A percentile compares a stretch with the other conserved stretches of the same genome.
Evolutionary conservation across 2,888 invertebrate species (phyloP).

Genomic region (Metopia argyrocephala): DNA sequence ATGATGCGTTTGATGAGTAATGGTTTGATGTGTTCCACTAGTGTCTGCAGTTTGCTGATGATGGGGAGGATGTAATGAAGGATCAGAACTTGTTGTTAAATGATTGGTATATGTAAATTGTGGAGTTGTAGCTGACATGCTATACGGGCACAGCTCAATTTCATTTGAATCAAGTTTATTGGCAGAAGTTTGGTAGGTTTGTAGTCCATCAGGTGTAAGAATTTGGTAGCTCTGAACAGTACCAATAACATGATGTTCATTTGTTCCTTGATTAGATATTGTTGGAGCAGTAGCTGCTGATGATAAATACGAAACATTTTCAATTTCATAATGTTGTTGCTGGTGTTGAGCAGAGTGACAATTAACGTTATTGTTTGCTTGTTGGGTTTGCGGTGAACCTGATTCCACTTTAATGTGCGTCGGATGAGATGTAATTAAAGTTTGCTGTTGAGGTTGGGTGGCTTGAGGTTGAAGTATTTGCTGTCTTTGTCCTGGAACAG

Average conservation of each 20-base stretch:
- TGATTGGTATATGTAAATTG: conserved; percentile 75
- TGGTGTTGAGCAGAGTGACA: conserved; percentile 60
- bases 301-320: conserved; percentile 76
- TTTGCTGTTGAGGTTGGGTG: conserved; percentile 64
- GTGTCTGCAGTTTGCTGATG: conserved; percentile 69
- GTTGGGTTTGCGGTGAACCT: conserved; percentile 50
- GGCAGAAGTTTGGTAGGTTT: conserved; percentile 73
- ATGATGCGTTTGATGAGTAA: conserved; percentile 64
- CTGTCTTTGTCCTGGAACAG: conserved; percentile 65
- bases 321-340: conserved; percentile 75
- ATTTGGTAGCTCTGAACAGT: conserved; percentile 77
- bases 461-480: conserved; percentile 67
- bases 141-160: conserved; percentile 75
- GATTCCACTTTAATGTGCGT: conserved; percentile 60
- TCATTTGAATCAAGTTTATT: conserved; percentile 69
- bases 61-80: conserved; percentile 67
- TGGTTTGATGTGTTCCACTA: conserved; percentile 66
- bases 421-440: conserved; percentile 61
- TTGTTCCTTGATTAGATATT: conserved; percentile 66
- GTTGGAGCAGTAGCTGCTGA: conserved; percentile 72
- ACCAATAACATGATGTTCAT: conserved; percentile 75
- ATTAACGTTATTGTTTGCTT: conserved; percentile 56
- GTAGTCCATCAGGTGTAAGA: conserved; percentile 75
- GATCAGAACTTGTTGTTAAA: conserved; percentile 59
- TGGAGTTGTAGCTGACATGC: conserved; percentile 68